Conservation (phyloP, 2,113 vertebrate genomes). For the Pseudonaja textilis region DNA sequence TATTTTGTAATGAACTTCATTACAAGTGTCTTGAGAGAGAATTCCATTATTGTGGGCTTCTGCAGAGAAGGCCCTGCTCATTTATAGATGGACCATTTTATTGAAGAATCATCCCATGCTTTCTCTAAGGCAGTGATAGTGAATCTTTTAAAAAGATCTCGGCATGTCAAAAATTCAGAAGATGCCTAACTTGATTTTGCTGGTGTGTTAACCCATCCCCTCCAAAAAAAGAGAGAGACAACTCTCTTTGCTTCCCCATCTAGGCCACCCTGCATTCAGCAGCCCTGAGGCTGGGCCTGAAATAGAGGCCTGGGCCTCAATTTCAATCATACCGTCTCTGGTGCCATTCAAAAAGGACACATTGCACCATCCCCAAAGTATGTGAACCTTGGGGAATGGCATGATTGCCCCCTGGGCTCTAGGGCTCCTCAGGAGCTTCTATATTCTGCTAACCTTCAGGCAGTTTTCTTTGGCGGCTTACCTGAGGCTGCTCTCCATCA, state of each 20-base stretch:
- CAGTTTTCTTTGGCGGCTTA: background rate
- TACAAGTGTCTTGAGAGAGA: background rate
- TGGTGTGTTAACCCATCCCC: too few relatives aligned
- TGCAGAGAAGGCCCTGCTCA: background rate
- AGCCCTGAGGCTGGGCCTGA: background rate
- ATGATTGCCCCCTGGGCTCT: background rate
- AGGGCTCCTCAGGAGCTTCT: background rate
- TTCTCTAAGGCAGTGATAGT: background rate
- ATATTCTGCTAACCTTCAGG: background rate
- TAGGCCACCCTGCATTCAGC: background rate
- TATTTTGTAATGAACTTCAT: background rate
- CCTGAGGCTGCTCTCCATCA: background rate
- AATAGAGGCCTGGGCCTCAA: background rate
- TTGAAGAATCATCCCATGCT: background rate
- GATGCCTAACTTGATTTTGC: too few relatives aligned
- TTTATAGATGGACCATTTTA: background rate
- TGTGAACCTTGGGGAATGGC: background rate
- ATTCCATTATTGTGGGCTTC: background rate
- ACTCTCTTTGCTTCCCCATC: background rate
- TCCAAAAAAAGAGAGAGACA: too few relatives aligned
- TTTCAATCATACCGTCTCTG: background rate
- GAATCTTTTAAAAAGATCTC: too few relatives aligned
- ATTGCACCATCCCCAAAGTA: background rate
- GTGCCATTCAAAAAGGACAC: background rate
- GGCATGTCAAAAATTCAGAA: too few relatives aligned